Evolutionary conservation across 1,140 invertebrate genomes (phyloP).

Genomic region (Delia radicum): DNA sequence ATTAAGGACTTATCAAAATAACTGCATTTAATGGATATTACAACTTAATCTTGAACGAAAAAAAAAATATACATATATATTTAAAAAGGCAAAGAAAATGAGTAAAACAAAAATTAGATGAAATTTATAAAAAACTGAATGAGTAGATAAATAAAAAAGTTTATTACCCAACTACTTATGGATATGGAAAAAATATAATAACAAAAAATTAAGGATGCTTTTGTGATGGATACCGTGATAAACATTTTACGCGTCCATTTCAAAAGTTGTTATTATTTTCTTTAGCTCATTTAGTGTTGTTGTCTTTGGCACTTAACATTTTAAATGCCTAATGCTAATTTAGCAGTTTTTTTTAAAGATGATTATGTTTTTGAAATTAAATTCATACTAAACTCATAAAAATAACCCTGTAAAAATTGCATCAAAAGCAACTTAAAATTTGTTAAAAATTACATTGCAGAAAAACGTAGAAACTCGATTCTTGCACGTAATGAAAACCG

Average conservation of each 20-base stretch:
- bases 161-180: neutral
- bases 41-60: neutral
- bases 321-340: too few relatives aligned
- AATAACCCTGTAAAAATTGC: too few relatives aligned
- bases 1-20: neutral
- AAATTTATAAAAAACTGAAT: neutral
- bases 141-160: neutral
- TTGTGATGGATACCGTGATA: neutral
- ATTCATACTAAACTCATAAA: too few relatives aligned
- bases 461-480: too few relatives aligned
- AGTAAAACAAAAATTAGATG: neutral
- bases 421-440: too few relatives aligned
- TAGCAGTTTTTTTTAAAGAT: too few relatives aligned
- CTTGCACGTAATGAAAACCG: too few relatives aligned
- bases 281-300: neutral
- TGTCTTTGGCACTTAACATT: neutral
- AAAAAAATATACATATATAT: neutral
- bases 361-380: too few relatives aligned
- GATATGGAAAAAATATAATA: neutral
- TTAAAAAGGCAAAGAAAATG: neutral
- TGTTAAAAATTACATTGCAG: too few relatives aligned
- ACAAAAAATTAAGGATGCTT: neutral
- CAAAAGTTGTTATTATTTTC: neutral
- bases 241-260: neutral
- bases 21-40: neutral